Conservation (phyloP, 2,888 invertebrate genomes). For the Podotricha telesiphe region DNA sequence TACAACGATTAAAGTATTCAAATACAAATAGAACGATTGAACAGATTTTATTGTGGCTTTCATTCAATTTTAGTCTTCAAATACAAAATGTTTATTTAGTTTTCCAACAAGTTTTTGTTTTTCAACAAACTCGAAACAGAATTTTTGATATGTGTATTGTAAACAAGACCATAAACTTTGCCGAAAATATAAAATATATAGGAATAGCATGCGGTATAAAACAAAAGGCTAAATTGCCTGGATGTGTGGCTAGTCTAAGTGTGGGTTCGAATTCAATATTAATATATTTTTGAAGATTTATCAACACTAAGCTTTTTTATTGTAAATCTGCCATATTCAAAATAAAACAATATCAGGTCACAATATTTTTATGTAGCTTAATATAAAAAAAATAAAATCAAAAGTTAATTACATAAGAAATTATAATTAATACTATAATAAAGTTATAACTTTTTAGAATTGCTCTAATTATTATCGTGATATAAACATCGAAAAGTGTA, state of each 20-base stretch:
- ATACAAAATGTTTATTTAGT: slow-evolving; percentile 11
- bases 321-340: too few species aligned
- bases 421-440: not conserved
- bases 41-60: slow-evolving; percentile 33
- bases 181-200: not conserved
- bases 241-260: not conserved
- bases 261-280: not conserved
- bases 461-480: not conserved
- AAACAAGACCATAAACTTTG: not conserved
- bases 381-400: too few species aligned
- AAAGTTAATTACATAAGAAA: not conserved
- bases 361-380: too few species aligned
- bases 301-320: too few species aligned
- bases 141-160: not conserved
- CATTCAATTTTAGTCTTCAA: slow-evolving; percentile 24
- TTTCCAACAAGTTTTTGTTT: slow-evolving; percentile 20
- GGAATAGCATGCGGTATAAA: not conserved
- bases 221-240: not conserved
- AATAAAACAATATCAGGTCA: too few species aligned
- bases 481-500: not conserved
- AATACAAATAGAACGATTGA: slow-evolving; percentile 26
- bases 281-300: not conserved
- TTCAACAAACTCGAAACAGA: slow-evolving; percentile 9
- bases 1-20: slow-evolving; percentile 10
- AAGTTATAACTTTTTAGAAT: not conserved